These are phyloP conservation scores for Sebastolobus alascanus DNA, from an alignment of 2,797 vertebrate species.

Conservation along the genomic window DNA sequence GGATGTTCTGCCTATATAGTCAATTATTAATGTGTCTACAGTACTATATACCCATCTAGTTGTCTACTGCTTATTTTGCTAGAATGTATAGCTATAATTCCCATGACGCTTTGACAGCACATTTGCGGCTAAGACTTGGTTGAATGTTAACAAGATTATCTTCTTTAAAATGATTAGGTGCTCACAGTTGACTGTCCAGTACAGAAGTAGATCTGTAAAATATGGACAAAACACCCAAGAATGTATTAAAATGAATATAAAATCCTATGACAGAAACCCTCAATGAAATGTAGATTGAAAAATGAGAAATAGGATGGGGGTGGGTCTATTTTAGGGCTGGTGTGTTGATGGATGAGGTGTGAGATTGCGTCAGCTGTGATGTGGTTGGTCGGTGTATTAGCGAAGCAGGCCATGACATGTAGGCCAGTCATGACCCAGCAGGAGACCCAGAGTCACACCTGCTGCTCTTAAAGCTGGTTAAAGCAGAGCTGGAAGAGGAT, in stretches of 20 bases:
- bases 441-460: not conserved
- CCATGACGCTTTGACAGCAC: not conserved
- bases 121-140: not conserved
- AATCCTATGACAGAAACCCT: not conserved
- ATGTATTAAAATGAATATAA: not conserved
- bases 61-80: not conserved
- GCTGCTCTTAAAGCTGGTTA: slow-evolving; percentile 4
- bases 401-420: not conserved
- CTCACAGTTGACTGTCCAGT: not conserved
- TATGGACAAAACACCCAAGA: not conserved
- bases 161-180: not conserved
- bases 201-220: not conserved
- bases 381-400: not conserved
- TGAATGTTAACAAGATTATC: not conserved
- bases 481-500: slow-evolving; percentile 4
- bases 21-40: too few species aligned
- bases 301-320: too few species aligned
- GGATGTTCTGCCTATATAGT: too few species aligned
- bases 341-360: not conserved
- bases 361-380: not conserved
- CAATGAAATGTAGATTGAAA: not conserved
- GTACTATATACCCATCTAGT: not conserved
- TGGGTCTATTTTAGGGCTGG: not conserved
- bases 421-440: not conserved
- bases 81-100: not conserved